These are phyloP conservation scores for Mus minutoides DNA, from an alignment of 2,797 vertebrate genomes.

Conservation along the genomic window DNA sequence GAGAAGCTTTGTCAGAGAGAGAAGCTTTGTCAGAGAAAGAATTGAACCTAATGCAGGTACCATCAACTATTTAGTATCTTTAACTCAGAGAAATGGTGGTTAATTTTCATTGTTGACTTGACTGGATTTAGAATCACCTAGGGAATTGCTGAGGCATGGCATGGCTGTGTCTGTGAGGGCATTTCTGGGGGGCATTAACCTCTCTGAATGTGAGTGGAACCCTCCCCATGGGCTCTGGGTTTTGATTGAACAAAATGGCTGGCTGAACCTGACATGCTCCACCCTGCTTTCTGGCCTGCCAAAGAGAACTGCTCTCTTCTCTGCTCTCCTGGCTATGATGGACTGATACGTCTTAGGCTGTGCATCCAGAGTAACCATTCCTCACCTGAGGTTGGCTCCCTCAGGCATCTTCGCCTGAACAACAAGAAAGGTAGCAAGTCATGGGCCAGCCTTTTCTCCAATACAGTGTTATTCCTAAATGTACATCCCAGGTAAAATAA, in stretches of 20 bases:
- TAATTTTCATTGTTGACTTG: not conserved
- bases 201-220: not conserved
- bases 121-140: not conserved
- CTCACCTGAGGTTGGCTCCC: not conserved
- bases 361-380: not conserved
- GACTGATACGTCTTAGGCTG: too few species aligned
- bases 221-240: not conserved
- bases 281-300: not conserved
- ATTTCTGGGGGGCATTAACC: not conserved
- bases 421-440: not conserved
- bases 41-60: not conserved
- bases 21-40: not conserved
- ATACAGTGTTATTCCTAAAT: not conserved
- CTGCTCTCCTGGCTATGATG: not conserved
- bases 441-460: not conserved
- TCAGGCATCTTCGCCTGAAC: not conserved
- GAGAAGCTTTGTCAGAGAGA: not conserved
- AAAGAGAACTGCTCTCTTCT: too few species aligned
- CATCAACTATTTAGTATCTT: not conserved
- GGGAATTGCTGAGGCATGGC: not conserved
- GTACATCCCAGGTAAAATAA: constrained; percentile 22
- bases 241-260: not conserved
- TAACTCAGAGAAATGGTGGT: not conserved
- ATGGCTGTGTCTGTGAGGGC: not conserved
- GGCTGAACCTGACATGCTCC: not conserved